Evolutionary conservation across 2,888 invertebrate species (phyloP).

Genomic region (Nemotelus pantherinus): DNA sequence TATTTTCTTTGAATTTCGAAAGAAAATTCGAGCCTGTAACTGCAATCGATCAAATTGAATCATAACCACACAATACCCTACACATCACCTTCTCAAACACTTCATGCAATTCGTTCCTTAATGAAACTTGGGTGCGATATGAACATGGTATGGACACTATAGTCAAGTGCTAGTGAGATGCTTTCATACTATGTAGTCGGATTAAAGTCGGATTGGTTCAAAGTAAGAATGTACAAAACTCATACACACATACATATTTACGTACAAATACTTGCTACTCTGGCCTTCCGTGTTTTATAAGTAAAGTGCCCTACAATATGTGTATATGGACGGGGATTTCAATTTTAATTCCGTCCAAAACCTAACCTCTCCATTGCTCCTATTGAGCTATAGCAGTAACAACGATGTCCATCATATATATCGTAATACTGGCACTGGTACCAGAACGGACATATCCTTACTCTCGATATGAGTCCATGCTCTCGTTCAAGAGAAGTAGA

Average conservation of each 20-base stretch:
- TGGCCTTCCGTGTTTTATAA: conserved; percentile 24
- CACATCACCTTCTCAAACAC: not conserved
- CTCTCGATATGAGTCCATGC: conserved; percentile 5
- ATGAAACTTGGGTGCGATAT: not conserved
- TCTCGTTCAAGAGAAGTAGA: conserved; percentile 53
- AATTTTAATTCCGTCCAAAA: conserved; percentile 24
- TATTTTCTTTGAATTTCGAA: too few species aligned
- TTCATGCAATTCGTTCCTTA: not conserved
- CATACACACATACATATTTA: not conserved
- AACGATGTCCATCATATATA: too few species aligned
- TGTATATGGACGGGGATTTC: conserved; percentile 21
- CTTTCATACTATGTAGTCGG: not conserved
- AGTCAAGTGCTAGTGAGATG: too few species aligned
- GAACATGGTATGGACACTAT: too few species aligned
- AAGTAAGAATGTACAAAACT: conserved; percentile 29
- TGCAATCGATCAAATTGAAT: too few species aligned
- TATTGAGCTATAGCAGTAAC: too few species aligned
- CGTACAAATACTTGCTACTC: conserved; percentile 24
- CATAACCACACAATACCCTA: not conserved
- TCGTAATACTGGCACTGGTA: too few species aligned
- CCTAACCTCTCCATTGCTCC: not conserved
- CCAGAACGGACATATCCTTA: not conserved
- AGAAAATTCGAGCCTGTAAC: too few species aligned
- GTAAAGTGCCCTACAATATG: conserved; percentile 30
- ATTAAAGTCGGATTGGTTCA: conserved; percentile 38